Conservation (phyloP, 2,113 vertebrate species). For the Pseudolaguvia tuberculata region DNA sequence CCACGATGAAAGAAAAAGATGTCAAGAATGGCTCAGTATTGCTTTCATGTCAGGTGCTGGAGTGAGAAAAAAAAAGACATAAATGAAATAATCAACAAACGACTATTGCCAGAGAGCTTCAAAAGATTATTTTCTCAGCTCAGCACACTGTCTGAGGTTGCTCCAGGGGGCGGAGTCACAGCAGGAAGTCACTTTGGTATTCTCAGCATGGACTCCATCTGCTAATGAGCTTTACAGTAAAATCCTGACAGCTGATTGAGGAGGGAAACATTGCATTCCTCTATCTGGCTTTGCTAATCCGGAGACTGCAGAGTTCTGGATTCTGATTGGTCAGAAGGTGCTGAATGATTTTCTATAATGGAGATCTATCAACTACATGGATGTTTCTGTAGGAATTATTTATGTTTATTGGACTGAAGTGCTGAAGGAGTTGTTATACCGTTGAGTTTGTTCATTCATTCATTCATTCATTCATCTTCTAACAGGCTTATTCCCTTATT, state of each 20-base stretch:
- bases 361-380: no score
- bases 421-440: no score
- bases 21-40: constrained; percentile 28
- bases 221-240: neutral
- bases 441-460: no score
- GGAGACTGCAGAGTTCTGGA: neutral
- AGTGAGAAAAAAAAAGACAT: constrained; percentile 12
- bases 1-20: neutral
- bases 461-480: no score
- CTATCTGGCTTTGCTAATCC: neutral
- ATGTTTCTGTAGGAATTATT: no score
- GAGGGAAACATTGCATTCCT: neutral
- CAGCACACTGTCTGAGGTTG: neutral
- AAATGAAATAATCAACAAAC: constrained; percentile 44
- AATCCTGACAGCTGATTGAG: neutral
- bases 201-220: neutral
- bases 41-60: constrained; percentile 31
- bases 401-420: no score
- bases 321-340: constrained; percentile 2
- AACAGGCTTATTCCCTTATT: no score
- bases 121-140: constrained; percentile 20
- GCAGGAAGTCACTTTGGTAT: neutral
- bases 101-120: constrained; percentile 29
- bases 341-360: no score
- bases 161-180: constrained; percentile 14